Evolutionary conservation across 2,888 invertebrate species (phyloP), one percentile per base, ranked within the genome.

Genomic region (Nemoura dubitans): DNA sequence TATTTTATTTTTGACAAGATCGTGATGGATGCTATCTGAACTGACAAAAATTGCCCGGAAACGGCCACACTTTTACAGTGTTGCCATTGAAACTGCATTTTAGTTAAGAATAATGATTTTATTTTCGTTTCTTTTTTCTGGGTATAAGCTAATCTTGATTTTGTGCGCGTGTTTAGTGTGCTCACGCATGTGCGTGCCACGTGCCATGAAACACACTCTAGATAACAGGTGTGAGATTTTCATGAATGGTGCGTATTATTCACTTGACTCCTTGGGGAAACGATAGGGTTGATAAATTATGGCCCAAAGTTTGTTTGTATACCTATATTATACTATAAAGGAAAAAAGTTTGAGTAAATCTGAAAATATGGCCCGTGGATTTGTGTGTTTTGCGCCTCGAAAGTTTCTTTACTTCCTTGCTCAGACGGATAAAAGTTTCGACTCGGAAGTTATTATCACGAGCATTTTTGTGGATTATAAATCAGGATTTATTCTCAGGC

Each of bases 181-280:
- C 59, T 1, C 14, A 59, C 59, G 59, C 59, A 59, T 1, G 59
- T 59, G 59, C 59, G 59, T 59, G 59, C 2, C 14, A 21, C 21
- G 16, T 59, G 59, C 6, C 59, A 21, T 21, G 59, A 59, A 59
- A 59, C 59, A 16, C 59, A 21, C 16, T 59, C 59, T 59, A 7
- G 59, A 59, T 59, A 59, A 59, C 59, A 59, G 59, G 59, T 59
- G 59, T 21, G 21, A 7, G 59, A 21, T 59, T 36, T 59, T 59
- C 59, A 59, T 59, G 59, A 59, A 59, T 59, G 59, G 59, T 7
- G 59, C 59, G 59, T 59, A 59, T 59, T 59, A 59, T 59, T 59
- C 59, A 59, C 59, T 59, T 59, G 59, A 7, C 59, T 59, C 59
- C 59, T 59, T 21, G 59, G 59, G 59, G 21, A 59, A 59, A 59